Evolutionary conservation across 2,888 invertebrate species (phyloP), one percentile per base, ranked within the genome.

Genomic region (Seira sanloemensis): DNA sequence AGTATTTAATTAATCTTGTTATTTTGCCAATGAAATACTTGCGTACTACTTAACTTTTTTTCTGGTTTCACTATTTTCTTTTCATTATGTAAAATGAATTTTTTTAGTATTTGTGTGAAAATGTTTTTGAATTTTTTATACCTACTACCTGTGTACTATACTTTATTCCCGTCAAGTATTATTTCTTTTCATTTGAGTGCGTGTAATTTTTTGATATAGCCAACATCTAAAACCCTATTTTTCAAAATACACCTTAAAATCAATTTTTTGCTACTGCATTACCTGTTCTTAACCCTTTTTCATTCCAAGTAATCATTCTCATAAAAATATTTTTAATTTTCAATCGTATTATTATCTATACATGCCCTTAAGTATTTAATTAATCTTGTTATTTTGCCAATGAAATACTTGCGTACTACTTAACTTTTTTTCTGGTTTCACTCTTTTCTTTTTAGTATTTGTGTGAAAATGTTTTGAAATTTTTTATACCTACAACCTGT

Each of bases 1-100:
- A 72, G 65, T 72, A 72, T 78, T 78, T 72, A 78, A 78, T 26
- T 78, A 72, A 78, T 58, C 78, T 54, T 68, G 62, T 50, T 67
- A 58, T 78, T n/a, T 37, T 26, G 58, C 27, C 37, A 62, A 58
- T 19, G 25, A 54, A 25, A 66, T 76, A 50, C 7, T 74, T 18
- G 65, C 24, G 24, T 50, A 18, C 50, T 50, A 50, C 50, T 7
- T 37, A 37, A 37, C 12, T 37, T 37, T 50, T 50, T 50, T 50
- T 50, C n/a, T n/a, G 37, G 37, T 12, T 12, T 37, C 5, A 37
- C 37, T n/a, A n/a, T n/a, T 50, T 50, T 50, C 50, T 50, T 50
- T n/a, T n/a, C n/a, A n/a, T n/a, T n/a, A n/a, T n/a, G n/a, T n/a
- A n/a, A n/a, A n/a, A n/a, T n/a, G n/a, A n/a, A n/a, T 50, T 18